Evolutionary conservation across 2,797 vertebrate genomes (phyloP).

Genomic region (Emys orbicularis): DNA sequence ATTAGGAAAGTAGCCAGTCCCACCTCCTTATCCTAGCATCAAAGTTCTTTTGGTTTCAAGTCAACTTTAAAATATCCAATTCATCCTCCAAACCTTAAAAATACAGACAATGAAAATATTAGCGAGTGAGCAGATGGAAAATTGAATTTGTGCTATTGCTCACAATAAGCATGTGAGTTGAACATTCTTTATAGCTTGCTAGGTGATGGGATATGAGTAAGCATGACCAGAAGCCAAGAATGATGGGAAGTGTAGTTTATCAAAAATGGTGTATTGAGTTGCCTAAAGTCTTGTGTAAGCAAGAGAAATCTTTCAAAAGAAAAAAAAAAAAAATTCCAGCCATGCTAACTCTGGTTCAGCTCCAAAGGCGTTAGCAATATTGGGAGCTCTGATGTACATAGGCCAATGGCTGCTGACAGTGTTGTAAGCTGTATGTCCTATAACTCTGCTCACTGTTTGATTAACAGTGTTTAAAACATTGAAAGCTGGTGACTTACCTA

Average conservation of each 20-base stretch:
- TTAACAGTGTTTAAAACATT: not conserved
- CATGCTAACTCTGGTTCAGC: not conserved
- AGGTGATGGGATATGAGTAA: not conserved
- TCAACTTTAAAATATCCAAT: conserved; percentile 47
- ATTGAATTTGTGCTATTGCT: not conserved
- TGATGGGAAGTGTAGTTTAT: not conserved
- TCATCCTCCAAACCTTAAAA: conserved; percentile 42
- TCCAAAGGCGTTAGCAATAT: not conserved
- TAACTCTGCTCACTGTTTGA: not conserved
- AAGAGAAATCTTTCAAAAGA: not conserved
- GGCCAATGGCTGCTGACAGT: not conserved
- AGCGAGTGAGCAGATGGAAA: not conserved
- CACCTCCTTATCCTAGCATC: conserved; percentile 51
- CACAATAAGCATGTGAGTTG: not conserved
- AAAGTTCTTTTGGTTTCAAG: conserved; percentile 42
- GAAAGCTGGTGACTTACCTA: not conserved
- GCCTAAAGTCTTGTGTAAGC: not conserved
- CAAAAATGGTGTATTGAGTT: not conserved
- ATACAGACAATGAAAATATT: not conserved
- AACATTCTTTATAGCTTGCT: not conserved
- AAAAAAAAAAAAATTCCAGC: not conserved
- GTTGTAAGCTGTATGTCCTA: not conserved
- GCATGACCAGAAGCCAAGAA: not conserved
- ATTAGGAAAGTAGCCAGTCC: conserved; percentile 69
- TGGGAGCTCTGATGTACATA: not conserved